These are phyloP conservation scores for Tachysurus vachellii DNA, from an alignment of 2,113 vertebrate genomes.

Conservation along the genomic window DNA sequence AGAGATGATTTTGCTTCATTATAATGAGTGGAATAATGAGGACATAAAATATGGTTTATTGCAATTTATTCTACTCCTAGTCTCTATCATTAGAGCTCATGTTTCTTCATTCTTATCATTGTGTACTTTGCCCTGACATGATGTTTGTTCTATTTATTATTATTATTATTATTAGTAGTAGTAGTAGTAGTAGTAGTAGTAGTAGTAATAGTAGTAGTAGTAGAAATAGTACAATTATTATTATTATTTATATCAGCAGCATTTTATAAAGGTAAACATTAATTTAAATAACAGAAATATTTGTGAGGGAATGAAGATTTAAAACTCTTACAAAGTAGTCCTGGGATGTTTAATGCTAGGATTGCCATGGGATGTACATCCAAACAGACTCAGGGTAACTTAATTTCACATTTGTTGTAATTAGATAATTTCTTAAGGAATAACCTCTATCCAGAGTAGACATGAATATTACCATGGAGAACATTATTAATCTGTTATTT, in stretches of 20 bases:
- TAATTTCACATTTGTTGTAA: not conserved
- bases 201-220: not conserved
- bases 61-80: not conserved
- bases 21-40: not conserved
- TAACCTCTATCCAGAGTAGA: not conserved
- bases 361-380: not conserved
- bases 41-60: not conserved
- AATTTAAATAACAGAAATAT: not conserved
- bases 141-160: not conserved
- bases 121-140: not conserved
- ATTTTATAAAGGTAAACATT: not conserved
- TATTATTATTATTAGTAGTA: not conserved
- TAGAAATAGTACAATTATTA: not conserved
- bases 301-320: not conserved
- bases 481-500: conserved; percentile 22
- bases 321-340: not conserved
- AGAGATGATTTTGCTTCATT: not conserved
- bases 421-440: not conserved
- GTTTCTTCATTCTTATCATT: not conserved
- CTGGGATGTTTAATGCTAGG: not conserved
- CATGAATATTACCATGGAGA: conserved; percentile 17
- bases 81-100: not conserved
- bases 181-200: not conserved
- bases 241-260: not conserved
- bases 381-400: not conserved